These are phyloP conservation scores for Drosophila setosimentum DNA, from an alignment of 2,888 invertebrate genomes.

Conservation along the genomic window DNA sequence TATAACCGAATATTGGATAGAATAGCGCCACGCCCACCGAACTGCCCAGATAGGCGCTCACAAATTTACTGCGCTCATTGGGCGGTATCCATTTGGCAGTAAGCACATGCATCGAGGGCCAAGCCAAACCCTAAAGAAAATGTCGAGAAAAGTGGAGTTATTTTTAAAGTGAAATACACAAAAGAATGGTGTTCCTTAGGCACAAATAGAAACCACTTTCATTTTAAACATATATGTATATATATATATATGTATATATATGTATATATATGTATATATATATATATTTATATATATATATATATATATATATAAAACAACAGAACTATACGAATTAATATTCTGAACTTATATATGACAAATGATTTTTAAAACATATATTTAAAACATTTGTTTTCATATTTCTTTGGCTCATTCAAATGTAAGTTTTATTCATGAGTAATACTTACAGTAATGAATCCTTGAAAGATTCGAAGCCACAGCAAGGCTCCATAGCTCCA, in stretches of 20 bases:
- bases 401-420: neutral
- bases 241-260: too few species aligned
- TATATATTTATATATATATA: too few species aligned
- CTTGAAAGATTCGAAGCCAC: slow-evolving; percentile 88
- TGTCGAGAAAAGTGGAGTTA: neutral
- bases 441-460: slow-evolving; percentile 88
- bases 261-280: too few species aligned
- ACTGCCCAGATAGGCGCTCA: slow-evolving; percentile 88
- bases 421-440: neutral
- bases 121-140: slow-evolving; percentile 87
- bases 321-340: too few species aligned
- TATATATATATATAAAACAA: too few species aligned
- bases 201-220: too few species aligned
- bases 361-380: neutral
- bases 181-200: too few species aligned
- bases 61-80: slow-evolving; percentile 90
- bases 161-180: too few species aligned
- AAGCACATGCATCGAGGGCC: slow-evolving; percentile 92
- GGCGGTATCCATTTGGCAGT: slow-evolving; percentile 94
- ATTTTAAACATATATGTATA: too few species aligned
- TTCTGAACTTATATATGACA: too few species aligned
- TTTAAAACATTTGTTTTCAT: neutral
- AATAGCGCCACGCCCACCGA: slow-evolving; percentile 89
- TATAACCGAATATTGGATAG: slow-evolving; percentile 89
- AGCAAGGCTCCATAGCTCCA: slow-evolving; percentile 87